Evolutionary conservation across 2,888 invertebrate genomes (phyloP), one percentile per base, ranked within the genome.

Genomic region (Apoderus coryli): DNA sequence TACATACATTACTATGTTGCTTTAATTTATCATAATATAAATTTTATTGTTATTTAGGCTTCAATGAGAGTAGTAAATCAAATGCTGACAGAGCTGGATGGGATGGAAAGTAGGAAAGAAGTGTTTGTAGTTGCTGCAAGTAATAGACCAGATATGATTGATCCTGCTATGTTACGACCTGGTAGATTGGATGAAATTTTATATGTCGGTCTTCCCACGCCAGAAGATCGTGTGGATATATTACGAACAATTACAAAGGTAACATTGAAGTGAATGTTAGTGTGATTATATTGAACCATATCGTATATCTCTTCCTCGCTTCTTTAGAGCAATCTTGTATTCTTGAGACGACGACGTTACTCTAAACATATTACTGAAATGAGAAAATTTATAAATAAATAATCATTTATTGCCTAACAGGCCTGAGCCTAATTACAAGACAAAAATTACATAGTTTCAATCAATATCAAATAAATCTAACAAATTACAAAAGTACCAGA

Each of bases 21-120:
- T n/a, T n/a, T n/a, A n/a, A n/a, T n/a, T n/a, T n/a, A n/a, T n/a
- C n/a, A n/a, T n/a, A n/a, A n/a, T n/a, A n/a, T n/a, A n/a, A 19
- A 7, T 19, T 19, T 19, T 19, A 19, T 19, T 19, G 19, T 19
- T 19, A 19, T 6, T 19, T 19, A n/a, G n/a, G n/a, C n/a, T n/a
- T 75, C 79, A 1, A 71, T 70, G 48, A 70, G 95, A 15, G 86
- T 98, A 9, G 95, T 98, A 0, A 98, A 95, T 57, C 95, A 96
- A 58, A 64, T 98, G 57, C 61, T 98, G 27, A 95, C 95, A 0
- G 96, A 98, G 67, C 93, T 98, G 95, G 96, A 98, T 53, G 96
- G 96, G 3, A 72, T 96, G 22, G 88, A 90, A 53, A 75, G 76
- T 14, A 71, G 95, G 27, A 76, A 81, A 52, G 86, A 88, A 2